Percentiles rank a stretch among this genome's conserved stretches.
Conservation (phyloP, 2,113 vertebrate species). For the Ictalurus punctatus region DNA sequence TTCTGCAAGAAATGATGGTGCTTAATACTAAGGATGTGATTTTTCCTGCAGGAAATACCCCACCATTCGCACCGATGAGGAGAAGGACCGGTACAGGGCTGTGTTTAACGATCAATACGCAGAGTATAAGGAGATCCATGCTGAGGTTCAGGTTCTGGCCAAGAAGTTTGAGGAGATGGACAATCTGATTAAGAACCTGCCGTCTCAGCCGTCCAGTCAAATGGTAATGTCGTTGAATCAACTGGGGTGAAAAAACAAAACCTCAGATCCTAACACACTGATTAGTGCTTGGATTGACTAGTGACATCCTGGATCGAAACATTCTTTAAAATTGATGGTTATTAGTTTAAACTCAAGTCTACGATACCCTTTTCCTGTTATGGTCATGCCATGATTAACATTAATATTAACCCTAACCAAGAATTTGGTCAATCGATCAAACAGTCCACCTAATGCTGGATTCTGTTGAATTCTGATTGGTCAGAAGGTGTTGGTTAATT, state of each 20-base stretch:
- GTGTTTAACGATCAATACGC: constrained; percentile 96
- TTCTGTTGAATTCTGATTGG: background rate
- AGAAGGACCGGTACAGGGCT: constrained; percentile 88
- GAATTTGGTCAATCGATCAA: no score
- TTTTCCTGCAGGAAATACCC: constrained; percentile 84
- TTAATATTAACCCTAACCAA: no score
- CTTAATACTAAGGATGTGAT: no score
- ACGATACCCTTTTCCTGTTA: background rate
- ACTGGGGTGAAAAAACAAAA: background rate
- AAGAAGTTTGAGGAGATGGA: constrained; percentile 87
- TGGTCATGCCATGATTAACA: background rate
- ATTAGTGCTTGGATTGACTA: background rate
- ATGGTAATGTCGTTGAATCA: constrained; percentile 61
- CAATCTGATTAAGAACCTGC: constrained; percentile 79
- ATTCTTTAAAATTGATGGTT: background rate
- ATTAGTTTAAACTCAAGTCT: background rate
- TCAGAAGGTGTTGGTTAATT: background rate
- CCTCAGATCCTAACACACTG: background rate
- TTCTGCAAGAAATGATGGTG: no score
- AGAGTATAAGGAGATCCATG: constrained; percentile 90
- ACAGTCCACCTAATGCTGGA: background rate
- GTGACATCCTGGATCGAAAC: background rate
- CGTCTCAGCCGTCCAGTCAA: constrained; percentile 72
- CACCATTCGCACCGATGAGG: constrained; percentile 81
- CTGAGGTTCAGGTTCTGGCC: constrained; percentile 82